Evolutionary conservation across 2,113 vertebrate genomes (phyloP), one percentile per base, ranked within the genome.

Genomic region (Ictalurus furcatus): DNA sequence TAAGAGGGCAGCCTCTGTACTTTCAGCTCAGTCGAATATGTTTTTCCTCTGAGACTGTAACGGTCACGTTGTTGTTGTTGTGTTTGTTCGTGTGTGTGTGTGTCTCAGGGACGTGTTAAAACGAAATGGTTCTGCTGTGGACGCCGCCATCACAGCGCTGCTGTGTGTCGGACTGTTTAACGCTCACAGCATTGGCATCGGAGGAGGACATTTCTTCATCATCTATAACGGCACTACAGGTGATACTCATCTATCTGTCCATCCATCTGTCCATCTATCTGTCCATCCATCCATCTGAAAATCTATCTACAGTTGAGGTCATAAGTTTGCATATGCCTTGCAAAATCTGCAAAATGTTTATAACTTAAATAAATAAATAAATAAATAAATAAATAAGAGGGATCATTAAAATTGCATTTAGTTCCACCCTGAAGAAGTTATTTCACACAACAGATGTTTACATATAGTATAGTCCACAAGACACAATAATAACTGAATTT

Each of bases 131-230:
- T 97, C 98, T 0, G 97, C 97, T 0, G 97, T 99, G 91, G 98
- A 98, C 1, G 96, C 97, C 0, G 97, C 98, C 0, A 98, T 99
- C 0, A 97, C 98, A 11, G 94, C 97, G 28, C 94, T 99, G 89
- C 94, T 99, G 7, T 99, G 98, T 14, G 89, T 96, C 6, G 97
- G 98, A 59, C 96, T 99, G 89, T 91, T 98, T 92, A 99, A 98
- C 0, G 94, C 95, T 37, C 98, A 99, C 96, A 99, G 98, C 93
- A 98, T 97, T 97, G 98, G 98, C 74, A 98, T 99, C 3, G 98
- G 98, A 87, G 98, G 98, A 1, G 98, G 98, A 56, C 92, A 97
- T 86, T 97, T 96, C 94, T 93, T 99, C 88, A 97, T 97, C 90
- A 97, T 99, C 93, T 97, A 97, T 84, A 94, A 95, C 44, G 94